phyloP scores from a whole-genome alignment of 2,113 vertebrate species.

The Pterocles gutturalis region DNA sequence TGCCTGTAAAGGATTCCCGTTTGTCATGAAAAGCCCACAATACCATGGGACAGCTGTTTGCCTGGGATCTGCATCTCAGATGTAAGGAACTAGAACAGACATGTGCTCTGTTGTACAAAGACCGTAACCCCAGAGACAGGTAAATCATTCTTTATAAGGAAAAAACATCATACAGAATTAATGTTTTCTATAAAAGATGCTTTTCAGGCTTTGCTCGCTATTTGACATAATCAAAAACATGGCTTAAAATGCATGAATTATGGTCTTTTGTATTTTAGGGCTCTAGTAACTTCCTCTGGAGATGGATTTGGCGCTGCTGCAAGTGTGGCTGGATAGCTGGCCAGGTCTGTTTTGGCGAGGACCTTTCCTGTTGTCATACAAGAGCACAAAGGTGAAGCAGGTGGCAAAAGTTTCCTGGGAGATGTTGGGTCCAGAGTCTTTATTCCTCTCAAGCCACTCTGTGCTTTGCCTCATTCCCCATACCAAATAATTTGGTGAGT shows the following conservation, averaged over 20 bases:
- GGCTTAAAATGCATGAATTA: neutral
- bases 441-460: neutral
- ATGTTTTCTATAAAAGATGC: neutral
- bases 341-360: neutral
- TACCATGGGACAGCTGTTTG: neutral
- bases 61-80: neutral
- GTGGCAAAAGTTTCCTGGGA: neutral
- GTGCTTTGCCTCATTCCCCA: neutral
- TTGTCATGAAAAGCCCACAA: neutral
- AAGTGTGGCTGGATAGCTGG: neutral
- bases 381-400: neutral
- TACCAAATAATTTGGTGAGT: neutral
- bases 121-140: neutral
- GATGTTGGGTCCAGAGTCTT: neutral
- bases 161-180: neutral
- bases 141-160: conserved; percentile 22
- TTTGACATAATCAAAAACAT: neutral
- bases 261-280: neutral
- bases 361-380: neutral
- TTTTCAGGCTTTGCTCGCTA: neutral
- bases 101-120: neutral
- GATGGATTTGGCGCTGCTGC: neutral
- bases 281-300: neutral
- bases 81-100: neutral
- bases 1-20: conserved; percentile 10